Evolutionary conservation across 2,113 vertebrate genomes (phyloP).

Genomic region (Dasyprocta punctata): DNA sequence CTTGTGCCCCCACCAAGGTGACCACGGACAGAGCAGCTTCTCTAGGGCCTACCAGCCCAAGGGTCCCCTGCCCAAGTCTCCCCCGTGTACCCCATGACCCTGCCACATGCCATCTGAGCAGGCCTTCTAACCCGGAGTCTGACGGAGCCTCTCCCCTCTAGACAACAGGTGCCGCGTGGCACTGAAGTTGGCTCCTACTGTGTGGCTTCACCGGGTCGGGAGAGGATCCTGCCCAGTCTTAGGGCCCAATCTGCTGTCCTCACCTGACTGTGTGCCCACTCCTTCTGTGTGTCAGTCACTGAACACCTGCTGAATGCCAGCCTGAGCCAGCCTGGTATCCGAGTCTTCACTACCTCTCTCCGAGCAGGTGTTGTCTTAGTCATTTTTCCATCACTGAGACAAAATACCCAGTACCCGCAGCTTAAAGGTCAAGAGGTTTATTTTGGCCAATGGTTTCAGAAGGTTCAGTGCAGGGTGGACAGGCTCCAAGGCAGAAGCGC

Average conservation of each 20-base stretch:
- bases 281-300: not conserved
- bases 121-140: not conserved
- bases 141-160: not conserved
- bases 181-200: not conserved
- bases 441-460: not conserved
- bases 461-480: not conserved
- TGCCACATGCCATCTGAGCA: not conserved
- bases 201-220: not conserved
- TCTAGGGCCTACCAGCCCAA: not conserved
- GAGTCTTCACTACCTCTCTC: not conserved
- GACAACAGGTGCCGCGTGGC: not conserved
- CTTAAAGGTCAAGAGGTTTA: not conserved
- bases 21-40: fast-evolving
- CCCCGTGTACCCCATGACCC: not conserved
- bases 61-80: not conserved
- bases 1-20: not conserved
- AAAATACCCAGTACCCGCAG: not conserved
- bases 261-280: not conserved
- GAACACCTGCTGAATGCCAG: not conserved
- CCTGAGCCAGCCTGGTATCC: not conserved
- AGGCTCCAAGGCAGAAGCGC: not conserved
- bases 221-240: not conserved
- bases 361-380: not conserved
- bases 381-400: not conserved
- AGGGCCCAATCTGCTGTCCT: not conserved